A percentile compares a stretch with the other conserved stretches of the same genome.
These are phyloP conservation scores for Achroia grisella DNA, from an alignment of 1,140 invertebrate genomes.

Conservation along the genomic window DNA sequence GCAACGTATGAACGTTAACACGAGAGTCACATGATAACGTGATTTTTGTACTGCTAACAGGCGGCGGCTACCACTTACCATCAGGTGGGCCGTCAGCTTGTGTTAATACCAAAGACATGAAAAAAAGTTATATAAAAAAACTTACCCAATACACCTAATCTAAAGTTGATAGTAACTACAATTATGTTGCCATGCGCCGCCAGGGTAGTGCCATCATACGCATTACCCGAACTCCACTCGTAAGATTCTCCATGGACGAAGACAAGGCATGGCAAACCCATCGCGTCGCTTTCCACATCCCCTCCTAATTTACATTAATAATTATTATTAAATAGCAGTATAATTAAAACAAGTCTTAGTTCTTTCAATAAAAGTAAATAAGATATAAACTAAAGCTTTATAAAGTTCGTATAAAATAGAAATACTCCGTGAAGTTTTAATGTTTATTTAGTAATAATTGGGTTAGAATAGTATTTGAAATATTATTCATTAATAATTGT, in stretches of 20 bases:
- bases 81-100: too few species aligned
- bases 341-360: not conserved
- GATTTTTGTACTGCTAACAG: too few species aligned
- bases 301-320: constrained; percentile 17
- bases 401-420: not conserved
- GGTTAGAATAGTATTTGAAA: too few species aligned
- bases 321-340: not conserved
- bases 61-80: too few species aligned
- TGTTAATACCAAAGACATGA: too few species aligned
- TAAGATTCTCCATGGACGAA: constrained; percentile 97
- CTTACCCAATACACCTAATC: constrained; percentile 96
- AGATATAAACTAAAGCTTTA: not conserved
- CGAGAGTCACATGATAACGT: too few species aligned
- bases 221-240: constrained; percentile 95
- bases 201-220: constrained; percentile 94
- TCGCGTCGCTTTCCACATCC: constrained; percentile 33
- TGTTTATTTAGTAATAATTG: too few species aligned
- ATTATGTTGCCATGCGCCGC: constrained; percentile 93
- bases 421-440: not conserved
- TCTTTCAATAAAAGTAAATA: too few species aligned
- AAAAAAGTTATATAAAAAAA: too few species aligned
- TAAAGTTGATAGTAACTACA: constrained; percentile 98
- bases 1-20: too few species aligned
- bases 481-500: too few species aligned
- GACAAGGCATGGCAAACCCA: constrained; percentile 78